Base-by-base conservation (phyloP, 2,797 vertebrate species). In the Decapterus maruadsi region DNA sequence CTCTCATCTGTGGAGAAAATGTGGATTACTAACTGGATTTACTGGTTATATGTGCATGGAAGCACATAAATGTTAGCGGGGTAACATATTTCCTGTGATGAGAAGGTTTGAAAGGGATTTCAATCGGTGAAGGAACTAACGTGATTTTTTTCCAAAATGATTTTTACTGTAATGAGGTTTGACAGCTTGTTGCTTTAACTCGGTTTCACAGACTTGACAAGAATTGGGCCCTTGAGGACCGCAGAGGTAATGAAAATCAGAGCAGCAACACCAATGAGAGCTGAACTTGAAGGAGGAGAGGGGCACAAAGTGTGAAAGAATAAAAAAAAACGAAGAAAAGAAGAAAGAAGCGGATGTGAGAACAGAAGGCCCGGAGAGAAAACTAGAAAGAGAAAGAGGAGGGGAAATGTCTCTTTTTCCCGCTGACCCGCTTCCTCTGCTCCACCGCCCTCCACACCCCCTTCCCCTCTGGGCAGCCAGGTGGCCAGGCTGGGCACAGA, bases 391-490 rank as follows among this genome's bases (percentile, higher is more conserved):
- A 45, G 67, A 70, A 68, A 72, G 66, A 80, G 73, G 80, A 85
- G 78, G 78, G 78, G 75, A 80, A 88, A 87, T 2, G 54, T 84
- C 78, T 89, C 73, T 76, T 50, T 89, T 88, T 77, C 81, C 64
- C 38, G 50, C 90, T 91, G 89, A 90, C 91, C 92, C 74, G 85
- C 81, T 92, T 91, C 92, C 86, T 84, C 87, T 58, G 68, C 82
- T 77, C 81, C 76, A 45, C 64, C 64, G 40, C 85, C 88, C 87
- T 85, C 88, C 81, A 82, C 78, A 80, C 89, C 90, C 88, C 86
- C 87, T 91, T 85, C 89, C 89, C 90, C 90, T 93, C 91, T 87
- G 91, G 90, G 92, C 85, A 83, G 90, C 87, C 93, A 94, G 93
- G 92, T 93, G 93, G 92, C 88, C 79, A 48, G 86, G 91, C 86